Conservation (phyloP, 2,888 invertebrate genomes). For the Limnephilus auricula region DNA sequence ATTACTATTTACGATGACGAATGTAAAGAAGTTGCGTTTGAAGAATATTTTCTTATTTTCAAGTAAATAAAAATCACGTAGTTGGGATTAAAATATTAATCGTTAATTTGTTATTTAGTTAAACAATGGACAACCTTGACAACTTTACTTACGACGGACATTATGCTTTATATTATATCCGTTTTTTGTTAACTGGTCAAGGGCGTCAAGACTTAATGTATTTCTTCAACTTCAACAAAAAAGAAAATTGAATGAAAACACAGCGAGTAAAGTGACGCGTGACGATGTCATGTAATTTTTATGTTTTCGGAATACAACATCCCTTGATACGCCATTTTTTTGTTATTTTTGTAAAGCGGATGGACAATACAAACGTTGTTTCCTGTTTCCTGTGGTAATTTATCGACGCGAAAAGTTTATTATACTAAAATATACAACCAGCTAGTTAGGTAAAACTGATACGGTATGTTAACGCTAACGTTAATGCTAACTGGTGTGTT, state of each 20-base stretch:
- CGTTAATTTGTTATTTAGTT: background rate
- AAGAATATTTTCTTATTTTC: background rate
- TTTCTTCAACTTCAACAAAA: background rate
- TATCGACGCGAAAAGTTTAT: background rate
- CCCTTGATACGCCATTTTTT: background rate
- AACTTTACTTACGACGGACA: background rate
- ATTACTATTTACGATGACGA: background rate
- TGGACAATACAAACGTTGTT: background rate
- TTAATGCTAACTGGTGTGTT: too few species aligned
- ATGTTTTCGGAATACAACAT: background rate
- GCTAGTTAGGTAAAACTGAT: background rate
- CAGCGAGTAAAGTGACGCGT: background rate
- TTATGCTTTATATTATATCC: background rate
- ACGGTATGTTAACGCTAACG: too few species aligned
- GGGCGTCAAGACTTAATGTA: background rate
- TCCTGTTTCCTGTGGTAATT: background rate
- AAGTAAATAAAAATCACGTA: background rate
- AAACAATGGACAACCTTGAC: background rate
- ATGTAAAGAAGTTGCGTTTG: background rate
- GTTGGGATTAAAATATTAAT: background rate
- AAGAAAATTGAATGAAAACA: background rate
- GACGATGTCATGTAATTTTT: background rate
- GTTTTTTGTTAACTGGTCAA: background rate
- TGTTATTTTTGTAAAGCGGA: background rate
- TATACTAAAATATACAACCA: background rate